phyloP scores from a whole-genome alignment of 92 coral and sea anemone species.

The Actinernus sp. region DNA sequence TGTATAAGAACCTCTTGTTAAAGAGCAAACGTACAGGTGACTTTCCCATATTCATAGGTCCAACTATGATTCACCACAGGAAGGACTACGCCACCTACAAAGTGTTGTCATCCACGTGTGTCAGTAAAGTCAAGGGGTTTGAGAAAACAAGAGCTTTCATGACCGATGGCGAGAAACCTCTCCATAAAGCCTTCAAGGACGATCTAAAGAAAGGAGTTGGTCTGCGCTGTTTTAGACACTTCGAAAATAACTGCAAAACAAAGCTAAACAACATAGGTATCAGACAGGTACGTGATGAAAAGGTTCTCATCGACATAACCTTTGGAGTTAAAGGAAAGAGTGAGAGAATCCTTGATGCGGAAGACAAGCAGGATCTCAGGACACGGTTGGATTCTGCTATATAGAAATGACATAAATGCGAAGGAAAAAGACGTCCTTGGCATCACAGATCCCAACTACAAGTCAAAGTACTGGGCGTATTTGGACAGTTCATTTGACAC shows the following conservation, averaged over 20 bases:
- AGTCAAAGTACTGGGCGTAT: too few relatives aligned
- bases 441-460: slow-evolving; percentile 17
- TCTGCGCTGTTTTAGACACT: slow-evolving; percentile 40
- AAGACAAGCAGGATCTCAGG: slow-evolving; percentile 29
- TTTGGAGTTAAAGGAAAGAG: slow-evolving; percentile 26
- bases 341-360: slow-evolving; percentile 42
- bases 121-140: slow-evolving; percentile 1
- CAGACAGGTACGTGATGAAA: slow-evolving; percentile 14
- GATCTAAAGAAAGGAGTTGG: slow-evolving; percentile 16
- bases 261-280: slow-evolving; percentile 37
- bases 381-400: slow-evolving; percentile 12
- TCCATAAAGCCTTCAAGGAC: slow-evolving; percentile 25
- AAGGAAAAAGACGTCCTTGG: slow-evolving; percentile 9
- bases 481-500: too few relatives aligned
- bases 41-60: slow-evolving; percentile 35
- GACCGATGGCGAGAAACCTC: slow-evolving; percentile 38
- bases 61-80: slow-evolving; percentile 38
- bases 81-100: slow-evolving; percentile 30
- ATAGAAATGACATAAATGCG: slow-evolving; percentile 4
- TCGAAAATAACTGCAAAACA: slow-evolving; percentile 22
- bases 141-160: slow-evolving; percentile 18
- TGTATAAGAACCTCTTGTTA: slow-evolving; percentile 23
- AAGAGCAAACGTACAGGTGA: slow-evolving; percentile 28
- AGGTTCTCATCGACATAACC: slow-evolving; percentile 20
- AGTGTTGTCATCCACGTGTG: slow-evolving; percentile 24